Evolutionary conservation across 2,113 vertebrate genomes (phyloP).

Genomic region (Nothobranchius kuhntae): DNA sequence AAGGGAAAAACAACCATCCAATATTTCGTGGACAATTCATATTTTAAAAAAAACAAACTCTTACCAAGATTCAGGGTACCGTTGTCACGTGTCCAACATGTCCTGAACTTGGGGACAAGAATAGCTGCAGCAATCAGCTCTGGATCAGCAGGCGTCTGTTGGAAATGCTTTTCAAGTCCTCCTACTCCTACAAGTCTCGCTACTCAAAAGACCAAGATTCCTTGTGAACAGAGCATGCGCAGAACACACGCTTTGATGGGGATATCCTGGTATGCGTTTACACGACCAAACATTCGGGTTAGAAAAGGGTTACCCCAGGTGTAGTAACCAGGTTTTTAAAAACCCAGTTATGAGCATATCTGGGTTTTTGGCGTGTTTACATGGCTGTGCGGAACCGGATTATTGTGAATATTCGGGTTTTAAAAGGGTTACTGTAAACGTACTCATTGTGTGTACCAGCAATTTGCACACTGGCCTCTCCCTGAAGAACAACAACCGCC

Average conservation of each 20-base stretch:
- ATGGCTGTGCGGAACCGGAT: too few species aligned
- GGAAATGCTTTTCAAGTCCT: not conserved
- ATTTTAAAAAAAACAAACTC: not conserved
- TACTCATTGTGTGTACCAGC: not conserved
- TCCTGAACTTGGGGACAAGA: not conserved
- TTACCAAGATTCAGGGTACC: not conserved
- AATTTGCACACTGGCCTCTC: slow-evolving; percentile 27
- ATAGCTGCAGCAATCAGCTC: not conserved
- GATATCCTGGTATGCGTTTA: too few species aligned
- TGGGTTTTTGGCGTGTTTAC: too few species aligned
- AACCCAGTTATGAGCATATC: not conserved
- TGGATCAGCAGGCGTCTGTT: not conserved
- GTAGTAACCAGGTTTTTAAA: not conserved
- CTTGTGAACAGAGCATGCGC: too few species aligned
- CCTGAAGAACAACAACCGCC: slow-evolving; percentile 35
- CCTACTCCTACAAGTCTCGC: not conserved
- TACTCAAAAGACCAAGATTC: too few species aligned
- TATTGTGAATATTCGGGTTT: too few species aligned
- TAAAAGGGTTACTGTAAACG: too few species aligned
- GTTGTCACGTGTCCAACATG: not conserved
- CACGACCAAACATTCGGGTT: too few species aligned
- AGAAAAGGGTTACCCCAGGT: too few species aligned
- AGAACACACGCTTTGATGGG: too few species aligned
- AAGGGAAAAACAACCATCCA: too few species aligned
- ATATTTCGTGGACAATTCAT: not conserved